These are phyloP conservation scores for Natrix natrix DNA, from an alignment of 2,797 vertebrate genomes.

Conservation along the genomic window DNA sequence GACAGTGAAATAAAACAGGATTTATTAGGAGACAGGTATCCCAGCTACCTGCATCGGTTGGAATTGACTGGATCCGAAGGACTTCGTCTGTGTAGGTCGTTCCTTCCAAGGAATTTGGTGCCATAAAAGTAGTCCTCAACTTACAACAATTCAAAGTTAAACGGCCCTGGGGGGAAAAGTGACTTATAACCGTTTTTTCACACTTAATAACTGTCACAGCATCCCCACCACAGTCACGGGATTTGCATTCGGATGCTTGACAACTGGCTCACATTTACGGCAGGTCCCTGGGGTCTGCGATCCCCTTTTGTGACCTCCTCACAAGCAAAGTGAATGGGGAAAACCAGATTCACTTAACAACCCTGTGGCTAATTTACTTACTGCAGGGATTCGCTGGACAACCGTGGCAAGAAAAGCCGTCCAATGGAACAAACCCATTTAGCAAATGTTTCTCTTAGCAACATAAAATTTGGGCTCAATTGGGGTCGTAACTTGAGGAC, in stretches of 20 bases:
- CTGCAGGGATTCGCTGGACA: background rate
- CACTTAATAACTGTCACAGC: background rate
- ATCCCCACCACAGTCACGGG: background rate
- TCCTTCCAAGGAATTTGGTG: background rate
- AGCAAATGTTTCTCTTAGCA: background rate
- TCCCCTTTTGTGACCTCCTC: no score
- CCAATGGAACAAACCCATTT: background rate
- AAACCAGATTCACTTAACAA: background rate
- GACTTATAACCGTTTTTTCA: background rate
- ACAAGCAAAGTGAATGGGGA: background rate
- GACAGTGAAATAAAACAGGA: no score
- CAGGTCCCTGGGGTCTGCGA: no score
- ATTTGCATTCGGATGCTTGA: background rate
- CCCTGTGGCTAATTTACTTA: no score
- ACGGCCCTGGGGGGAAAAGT: background rate
- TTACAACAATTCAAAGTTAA: background rate
- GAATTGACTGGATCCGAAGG: no score
- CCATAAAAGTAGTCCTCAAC: no score
- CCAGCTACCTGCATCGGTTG: background rate
- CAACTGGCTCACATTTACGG: fast-evolving
- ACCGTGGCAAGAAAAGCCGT: background rate
- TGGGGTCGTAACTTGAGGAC: no score
- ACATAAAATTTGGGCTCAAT: no score
- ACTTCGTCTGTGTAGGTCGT: background rate
- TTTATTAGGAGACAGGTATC: no score